A percentile compares a stretch with the other conserved stretches of the same genome.
Conservation (phyloP, 2,888 invertebrate species). For the Octodonta nipae region DNA sequence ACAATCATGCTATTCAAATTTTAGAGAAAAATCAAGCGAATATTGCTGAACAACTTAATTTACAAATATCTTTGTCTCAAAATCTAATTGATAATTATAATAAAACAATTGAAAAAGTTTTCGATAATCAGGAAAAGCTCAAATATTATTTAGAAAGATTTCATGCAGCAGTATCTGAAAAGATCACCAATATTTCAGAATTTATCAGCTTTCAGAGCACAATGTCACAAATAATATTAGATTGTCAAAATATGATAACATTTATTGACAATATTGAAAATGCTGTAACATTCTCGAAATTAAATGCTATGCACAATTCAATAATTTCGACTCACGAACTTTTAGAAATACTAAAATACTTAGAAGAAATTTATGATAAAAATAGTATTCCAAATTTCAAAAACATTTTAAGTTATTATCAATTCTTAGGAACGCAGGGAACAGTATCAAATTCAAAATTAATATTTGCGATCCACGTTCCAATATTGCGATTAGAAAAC, state of each 20-base stretch:
- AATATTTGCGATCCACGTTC: conserved; percentile 5
- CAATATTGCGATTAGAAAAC: not conserved
- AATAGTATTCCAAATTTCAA: not conserved
- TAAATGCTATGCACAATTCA: not conserved
- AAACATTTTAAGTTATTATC: conserved; percentile 2
- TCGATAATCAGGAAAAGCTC: not conserved
- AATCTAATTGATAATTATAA: too few relatives aligned
- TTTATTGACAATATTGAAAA: conserved; percentile 2
- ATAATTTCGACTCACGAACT: not conserved
- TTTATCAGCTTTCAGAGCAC: conserved; percentile 4
- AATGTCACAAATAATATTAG: conserved; percentile 2
- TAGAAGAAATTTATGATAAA: not conserved
- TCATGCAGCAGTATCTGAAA: not conserved
- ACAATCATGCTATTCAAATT: conserved; percentile 3
- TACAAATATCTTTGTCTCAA: conserved; percentile 5
- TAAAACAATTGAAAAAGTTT: too few relatives aligned
- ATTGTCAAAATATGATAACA: conserved; percentile 1
- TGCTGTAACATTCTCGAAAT: not conserved
- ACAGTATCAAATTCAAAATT: conserved; percentile 3
- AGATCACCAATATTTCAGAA: not conserved
- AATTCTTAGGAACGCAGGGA: conserved; percentile 4
- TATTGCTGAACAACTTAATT: not conserved
- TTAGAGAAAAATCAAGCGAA: conserved; percentile 7
- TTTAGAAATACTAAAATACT: not conserved
- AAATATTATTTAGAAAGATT: not conserved